Percentiles rank a stretch among this genome's conserved stretches.
Evolutionary conservation across 2,113 vertebrate species (phyloP).

Genomic region (Emydocephalus ijimae): DNA sequence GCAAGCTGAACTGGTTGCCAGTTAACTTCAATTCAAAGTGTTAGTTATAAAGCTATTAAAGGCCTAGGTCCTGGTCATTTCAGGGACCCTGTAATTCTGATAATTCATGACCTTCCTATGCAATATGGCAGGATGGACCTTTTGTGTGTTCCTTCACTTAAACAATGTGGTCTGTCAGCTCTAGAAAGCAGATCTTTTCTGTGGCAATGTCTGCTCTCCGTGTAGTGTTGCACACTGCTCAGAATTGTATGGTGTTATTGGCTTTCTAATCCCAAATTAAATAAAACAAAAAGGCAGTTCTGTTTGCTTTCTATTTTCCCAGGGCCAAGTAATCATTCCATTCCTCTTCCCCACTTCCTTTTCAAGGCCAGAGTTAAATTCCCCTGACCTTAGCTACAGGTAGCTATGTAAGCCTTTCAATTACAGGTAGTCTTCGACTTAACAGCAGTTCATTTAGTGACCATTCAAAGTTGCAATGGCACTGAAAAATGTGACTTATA

Average conservation of each 20-base stretch:
- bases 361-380: neutral
- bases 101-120: neutral
- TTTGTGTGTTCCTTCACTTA: neutral
- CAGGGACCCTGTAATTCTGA: neutral
- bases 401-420: neutral
- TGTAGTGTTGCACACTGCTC: neutral
- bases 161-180: neutral
- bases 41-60: neutral
- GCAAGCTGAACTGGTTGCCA: neutral
- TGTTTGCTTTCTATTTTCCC: neutral
- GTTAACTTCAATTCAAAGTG: neutral
- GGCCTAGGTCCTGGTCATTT: neutral
- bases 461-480: neutral
- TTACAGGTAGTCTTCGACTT: neutral
- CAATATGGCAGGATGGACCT: neutral
- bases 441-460: neutral
- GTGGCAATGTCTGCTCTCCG: neutral
- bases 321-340: neutral
- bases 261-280: neutral
- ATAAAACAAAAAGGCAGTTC: neutral
- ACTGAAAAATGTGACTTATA: neutral
- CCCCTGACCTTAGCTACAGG: neutral
- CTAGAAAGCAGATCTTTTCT: neutral
- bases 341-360: neutral
- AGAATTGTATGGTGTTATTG: neutral